Evolutionary conservation across 2,888 invertebrate species (phyloP).

Genomic region (Ditula angustiorana): DNA sequence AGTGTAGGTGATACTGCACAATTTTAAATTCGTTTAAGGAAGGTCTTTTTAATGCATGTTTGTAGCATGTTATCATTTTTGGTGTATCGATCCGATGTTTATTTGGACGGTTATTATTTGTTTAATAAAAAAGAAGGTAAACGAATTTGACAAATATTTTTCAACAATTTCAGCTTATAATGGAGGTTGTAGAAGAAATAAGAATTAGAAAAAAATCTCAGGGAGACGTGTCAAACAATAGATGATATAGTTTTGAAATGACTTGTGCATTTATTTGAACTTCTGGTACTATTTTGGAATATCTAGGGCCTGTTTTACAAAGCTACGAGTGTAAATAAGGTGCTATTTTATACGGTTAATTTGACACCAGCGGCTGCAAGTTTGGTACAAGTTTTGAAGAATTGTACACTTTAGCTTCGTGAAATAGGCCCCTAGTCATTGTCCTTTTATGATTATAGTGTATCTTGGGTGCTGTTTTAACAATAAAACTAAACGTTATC

Average conservation of each 20-base stretch:
- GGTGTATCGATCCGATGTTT: neutral
- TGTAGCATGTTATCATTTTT: neutral
- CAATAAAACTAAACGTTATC: conserved; percentile 1
- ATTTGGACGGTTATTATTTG: neutral
- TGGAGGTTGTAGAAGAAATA: conserved; percentile 84
- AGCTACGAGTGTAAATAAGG: no score
- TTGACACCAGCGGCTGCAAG: neutral
- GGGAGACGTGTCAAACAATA: conserved; percentile 66
- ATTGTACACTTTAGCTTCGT: neutral
- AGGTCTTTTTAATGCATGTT: neutral
- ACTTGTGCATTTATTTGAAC: conserved; percentile 24
- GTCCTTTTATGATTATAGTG: conserved; percentile 21
- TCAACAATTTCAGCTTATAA: conserved; percentile 80
- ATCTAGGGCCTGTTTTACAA: neutral
- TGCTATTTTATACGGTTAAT: neutral
- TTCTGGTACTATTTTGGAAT: conserved; percentile 23
- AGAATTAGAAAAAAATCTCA: conserved; percentile 82
- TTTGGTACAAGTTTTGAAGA: neutral
- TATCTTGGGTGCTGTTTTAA: conserved; percentile 31
- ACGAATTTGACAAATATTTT: conserved; percentile 45
- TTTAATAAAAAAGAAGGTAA: neutral
- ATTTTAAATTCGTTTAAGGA: neutral
- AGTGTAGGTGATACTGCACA: neutral
- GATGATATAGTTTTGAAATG: conserved; percentile 57
- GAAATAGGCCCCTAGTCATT: neutral